phyloP scores from a whole-genome alignment of 2,888 invertebrate genomes.

The Meliscaeva auricollis region DNA sequence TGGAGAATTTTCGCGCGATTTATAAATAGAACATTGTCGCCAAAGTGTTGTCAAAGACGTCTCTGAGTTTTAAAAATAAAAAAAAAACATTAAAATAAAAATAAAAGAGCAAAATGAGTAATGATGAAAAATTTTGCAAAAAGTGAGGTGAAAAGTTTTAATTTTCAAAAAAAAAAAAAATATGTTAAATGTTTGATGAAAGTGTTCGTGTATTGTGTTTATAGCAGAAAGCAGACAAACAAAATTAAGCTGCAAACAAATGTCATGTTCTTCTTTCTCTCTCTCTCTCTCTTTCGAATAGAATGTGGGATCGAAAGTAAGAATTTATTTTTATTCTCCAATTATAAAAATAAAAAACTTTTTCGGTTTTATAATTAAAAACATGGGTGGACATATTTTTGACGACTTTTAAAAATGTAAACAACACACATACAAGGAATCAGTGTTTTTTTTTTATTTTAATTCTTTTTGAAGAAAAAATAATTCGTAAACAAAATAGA shows the following conservation, averaged over 20 bases:
- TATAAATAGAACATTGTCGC: constrained; percentile 17
- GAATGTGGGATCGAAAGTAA: constrained; percentile 18
- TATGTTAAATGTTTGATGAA: not conserved
- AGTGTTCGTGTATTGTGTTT: constrained; percentile 13
- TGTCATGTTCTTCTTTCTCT: too few relatives aligned
- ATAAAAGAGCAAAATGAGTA: too few relatives aligned
- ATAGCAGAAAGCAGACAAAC: not conserved
- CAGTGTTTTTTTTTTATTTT: not conserved
- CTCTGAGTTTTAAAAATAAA: constrained; percentile 3
- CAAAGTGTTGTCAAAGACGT: not conserved
- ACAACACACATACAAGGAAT: constrained; percentile 24
- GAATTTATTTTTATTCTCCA: constrained; percentile 26
- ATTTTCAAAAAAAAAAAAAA: constrained; percentile 14
- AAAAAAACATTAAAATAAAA: not conserved
- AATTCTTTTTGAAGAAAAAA: not conserved
- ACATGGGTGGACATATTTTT: constrained; percentile 41
- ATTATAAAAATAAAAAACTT: constrained; percentile 10
- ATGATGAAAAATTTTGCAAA: constrained; percentile 9
- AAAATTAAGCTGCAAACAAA: not conserved
- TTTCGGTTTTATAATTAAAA: constrained; percentile 46
- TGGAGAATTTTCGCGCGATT: constrained; percentile 30
- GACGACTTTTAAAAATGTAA: constrained; percentile 51
- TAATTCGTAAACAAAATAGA: not conserved
- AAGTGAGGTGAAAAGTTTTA: constrained; percentile 14
- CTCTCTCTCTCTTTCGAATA: not conserved